Conservation (phyloP, 2,888 invertebrate genomes). For the Orchesellides sinensis region DNA sequence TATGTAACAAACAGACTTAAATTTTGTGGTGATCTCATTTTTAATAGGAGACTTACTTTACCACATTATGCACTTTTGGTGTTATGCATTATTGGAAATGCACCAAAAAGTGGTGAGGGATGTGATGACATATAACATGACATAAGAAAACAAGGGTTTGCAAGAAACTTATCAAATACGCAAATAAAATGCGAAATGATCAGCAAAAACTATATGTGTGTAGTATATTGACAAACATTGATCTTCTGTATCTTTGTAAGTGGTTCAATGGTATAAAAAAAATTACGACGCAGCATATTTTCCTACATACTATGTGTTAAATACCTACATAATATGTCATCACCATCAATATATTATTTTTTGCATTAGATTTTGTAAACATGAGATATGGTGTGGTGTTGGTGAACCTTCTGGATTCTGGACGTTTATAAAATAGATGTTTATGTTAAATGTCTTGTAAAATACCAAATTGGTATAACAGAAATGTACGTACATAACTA, state of each 20-base stretch:
- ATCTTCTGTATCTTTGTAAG: neutral
- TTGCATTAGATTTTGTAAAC: neutral
- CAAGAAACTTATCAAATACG: neutral
- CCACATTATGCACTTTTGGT: too few relatives aligned
- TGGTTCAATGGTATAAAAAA: constrained; percentile 29
- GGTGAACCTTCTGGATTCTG: neutral
- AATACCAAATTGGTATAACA: neutral
- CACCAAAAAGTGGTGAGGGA: neutral
- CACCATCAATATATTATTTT: neutral
- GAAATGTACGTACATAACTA: too few relatives aligned
- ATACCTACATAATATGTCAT: neutral
- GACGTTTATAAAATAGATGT: neutral
- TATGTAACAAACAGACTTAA: too few relatives aligned
- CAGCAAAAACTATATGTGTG: neutral
- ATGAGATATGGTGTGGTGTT: constrained; percentile 11
- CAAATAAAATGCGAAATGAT: neutral
- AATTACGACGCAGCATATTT: constrained; percentile 27
- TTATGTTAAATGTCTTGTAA: neutral
- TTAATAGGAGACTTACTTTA: too few relatives aligned
- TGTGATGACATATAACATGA: neutral
- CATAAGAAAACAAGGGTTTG: neutral
- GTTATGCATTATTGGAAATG: neutral
- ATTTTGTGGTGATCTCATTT: too few relatives aligned
- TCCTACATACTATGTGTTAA: neutral
- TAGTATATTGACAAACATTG: neutral